Percentiles rank a stretch among this genome's conserved stretches.
These are phyloP conservation scores for Stramonita haemastoma DNA, from an alignment of 2,888 invertebrate species.

Conservation along the genomic window DNA sequence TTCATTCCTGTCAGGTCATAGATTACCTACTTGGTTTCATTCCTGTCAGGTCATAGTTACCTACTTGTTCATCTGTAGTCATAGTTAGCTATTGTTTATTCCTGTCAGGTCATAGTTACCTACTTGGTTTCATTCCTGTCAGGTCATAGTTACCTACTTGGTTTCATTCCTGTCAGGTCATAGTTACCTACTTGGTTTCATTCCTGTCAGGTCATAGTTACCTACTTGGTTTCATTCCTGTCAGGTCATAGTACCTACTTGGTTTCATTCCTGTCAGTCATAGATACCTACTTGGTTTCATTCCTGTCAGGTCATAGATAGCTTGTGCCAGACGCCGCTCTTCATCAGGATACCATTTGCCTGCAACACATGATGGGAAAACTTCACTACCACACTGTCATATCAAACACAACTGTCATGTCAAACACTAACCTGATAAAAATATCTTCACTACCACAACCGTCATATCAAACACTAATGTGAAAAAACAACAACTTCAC, in stretches of 20 bases:
- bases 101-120: conserved; percentile 78
- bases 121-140: too few relatives aligned
- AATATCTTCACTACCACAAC: too few relatives aligned
- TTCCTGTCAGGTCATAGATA: conserved; percentile 77
- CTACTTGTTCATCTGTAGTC: too few relatives aligned
- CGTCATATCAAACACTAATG: too few relatives aligned
- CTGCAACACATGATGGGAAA: conserved; percentile 53
- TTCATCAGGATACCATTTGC: conserved; percentile 79
- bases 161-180: conserved; percentile 74
- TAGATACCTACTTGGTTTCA: conserved; percentile 73
- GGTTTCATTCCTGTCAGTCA: conserved; percentile 75
- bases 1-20: conserved; percentile 76
- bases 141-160: too few relatives aligned
- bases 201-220: too few relatives aligned
- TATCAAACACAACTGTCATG: too few relatives aligned
- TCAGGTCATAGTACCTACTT: conserved; percentile 75
- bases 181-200: too few relatives aligned
- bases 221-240: conserved; percentile 74
- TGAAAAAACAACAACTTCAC: too few relatives aligned
- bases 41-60: conserved; percentile 77
- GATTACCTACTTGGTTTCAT: conserved; percentile 75
- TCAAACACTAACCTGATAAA: too few relatives aligned
- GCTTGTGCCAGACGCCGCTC: conserved; percentile 77
- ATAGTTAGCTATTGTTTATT: conserved; percentile 72
- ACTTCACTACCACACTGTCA: too few relatives aligned